Percentiles rank a stretch among this genome's conserved stretches.
phyloP scores from a whole-genome alignment of 35 echinoderm and acorn worm genomes.

The Ophiothrix spiculata region DNA sequence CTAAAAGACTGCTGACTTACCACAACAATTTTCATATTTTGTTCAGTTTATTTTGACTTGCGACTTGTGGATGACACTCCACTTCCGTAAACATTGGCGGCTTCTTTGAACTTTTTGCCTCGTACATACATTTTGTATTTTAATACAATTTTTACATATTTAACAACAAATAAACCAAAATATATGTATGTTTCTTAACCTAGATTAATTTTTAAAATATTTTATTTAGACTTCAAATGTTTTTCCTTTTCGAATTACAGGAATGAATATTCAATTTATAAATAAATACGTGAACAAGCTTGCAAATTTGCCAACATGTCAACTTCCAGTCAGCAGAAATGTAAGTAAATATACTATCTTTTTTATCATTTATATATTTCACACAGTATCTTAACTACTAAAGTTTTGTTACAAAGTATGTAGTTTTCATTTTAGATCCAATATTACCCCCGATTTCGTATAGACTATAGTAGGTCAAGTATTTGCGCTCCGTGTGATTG shows the following conservation, averaged over 20 bases:
- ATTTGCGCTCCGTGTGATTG: too few relatives aligned
- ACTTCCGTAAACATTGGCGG: neutral
- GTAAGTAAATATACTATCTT: too few relatives aligned
- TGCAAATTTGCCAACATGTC: conserved; percentile 30
- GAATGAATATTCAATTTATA: neutral
- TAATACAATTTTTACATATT: neutral
- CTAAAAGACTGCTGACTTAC: too few relatives aligned
- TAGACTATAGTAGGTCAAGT: too few relatives aligned
- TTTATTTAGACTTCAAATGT: neutral
- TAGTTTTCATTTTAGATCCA: too few relatives aligned
- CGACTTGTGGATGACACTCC: too few relatives aligned
- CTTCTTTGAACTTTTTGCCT: neutral
- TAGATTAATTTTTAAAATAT: neutral
- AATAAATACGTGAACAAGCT: conserved; percentile 13
- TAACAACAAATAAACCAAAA: neutral
- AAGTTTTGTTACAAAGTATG: too few relatives aligned
- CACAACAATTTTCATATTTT: too few relatives aligned
- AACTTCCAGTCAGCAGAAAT: neutral
- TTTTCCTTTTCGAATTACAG: neutral
- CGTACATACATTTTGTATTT: neutral
- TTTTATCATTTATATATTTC: too few relatives aligned
- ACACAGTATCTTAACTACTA: too few relatives aligned
- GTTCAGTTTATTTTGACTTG: too few relatives aligned
- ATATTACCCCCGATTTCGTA: too few relatives aligned
- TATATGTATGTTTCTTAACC: neutral